Conservation (phyloP, 2,888 invertebrate genomes). For the Epirrhoe tristata region DNA sequence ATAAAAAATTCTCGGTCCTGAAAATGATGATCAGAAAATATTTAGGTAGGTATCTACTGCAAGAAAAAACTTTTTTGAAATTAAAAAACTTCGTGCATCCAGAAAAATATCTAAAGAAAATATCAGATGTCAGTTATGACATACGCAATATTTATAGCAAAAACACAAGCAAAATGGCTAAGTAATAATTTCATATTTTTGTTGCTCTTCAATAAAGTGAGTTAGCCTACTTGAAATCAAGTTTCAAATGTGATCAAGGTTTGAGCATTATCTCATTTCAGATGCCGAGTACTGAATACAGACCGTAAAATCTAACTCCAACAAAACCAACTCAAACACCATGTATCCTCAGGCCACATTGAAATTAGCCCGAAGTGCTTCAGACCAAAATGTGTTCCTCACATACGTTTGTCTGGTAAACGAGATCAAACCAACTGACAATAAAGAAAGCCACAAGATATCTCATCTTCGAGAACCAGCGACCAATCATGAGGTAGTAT, state of each 20-base stretch:
- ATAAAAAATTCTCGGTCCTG: no score
- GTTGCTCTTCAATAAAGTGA: conserved; percentile 8
- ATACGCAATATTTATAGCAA: conserved; percentile 13
- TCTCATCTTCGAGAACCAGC: conserved; percentile 43
- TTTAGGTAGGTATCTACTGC: background rate
- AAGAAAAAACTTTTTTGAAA: background rate
- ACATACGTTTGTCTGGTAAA: conserved; percentile 71
- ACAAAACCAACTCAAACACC: conserved; percentile 26
- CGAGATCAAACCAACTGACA: conserved; percentile 56
- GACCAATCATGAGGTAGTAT: background rate
- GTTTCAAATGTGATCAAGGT: background rate
- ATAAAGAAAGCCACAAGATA: conserved; percentile 36
- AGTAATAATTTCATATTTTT: conserved; percentile 7
- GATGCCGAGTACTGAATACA: conserved; percentile 40
- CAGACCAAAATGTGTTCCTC: conserved; percentile 68
- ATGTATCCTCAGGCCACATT: conserved; percentile 47
- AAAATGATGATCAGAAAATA: no score
- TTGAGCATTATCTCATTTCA: conserved; percentile 30
- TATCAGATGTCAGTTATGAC: background rate
- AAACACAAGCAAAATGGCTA: conserved; percentile 19
- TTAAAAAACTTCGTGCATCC: background rate
- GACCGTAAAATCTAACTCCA: conserved; percentile 31
- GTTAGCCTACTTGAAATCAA: background rate
- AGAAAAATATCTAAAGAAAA: conserved; percentile 4
- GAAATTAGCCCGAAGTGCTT: conserved; percentile 61